A percentile compares a stretch with the other conserved stretches of the same genome.
phyloP scores from a whole-genome alignment of 2,113 vertebrate genomes.

The Donacobius atricapilla region DNA sequence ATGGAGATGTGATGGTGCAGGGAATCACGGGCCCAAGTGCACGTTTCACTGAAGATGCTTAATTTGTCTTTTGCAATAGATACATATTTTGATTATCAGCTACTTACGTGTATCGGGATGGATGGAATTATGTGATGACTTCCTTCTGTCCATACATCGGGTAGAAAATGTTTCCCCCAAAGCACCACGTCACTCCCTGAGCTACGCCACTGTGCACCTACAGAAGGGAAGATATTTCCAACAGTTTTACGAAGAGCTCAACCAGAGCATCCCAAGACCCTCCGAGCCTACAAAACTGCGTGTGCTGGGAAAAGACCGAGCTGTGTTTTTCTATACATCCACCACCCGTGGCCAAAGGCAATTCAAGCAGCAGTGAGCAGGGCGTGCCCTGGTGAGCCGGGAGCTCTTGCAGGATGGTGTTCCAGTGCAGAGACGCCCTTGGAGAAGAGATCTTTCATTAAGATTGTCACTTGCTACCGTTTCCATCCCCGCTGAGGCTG shows the following conservation, averaged over 20 bases:
- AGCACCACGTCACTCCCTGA: neutral
- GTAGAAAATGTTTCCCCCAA: neutral
- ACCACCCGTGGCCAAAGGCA: neutral
- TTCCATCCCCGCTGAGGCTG: neutral
- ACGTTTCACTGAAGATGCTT: neutral
- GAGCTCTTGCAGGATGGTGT: neutral
- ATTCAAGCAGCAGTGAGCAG: neutral
- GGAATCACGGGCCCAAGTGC: accelerated
- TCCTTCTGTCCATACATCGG: accelerated
- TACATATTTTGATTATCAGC: neutral
- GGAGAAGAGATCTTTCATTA: constrained; percentile 19
- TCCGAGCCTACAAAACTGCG: accelerated
- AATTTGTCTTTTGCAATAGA: neutral
- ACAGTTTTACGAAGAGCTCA: neutral
- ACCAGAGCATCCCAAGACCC: neutral
- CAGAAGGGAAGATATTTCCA: neutral
- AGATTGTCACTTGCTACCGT: neutral
- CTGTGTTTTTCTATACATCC: neutral
- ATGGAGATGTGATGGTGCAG: neutral
- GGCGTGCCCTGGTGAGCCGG: neutral
- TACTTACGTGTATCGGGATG: neutral
- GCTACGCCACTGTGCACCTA: neutral
- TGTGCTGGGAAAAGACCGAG: neutral
- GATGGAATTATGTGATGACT: neutral
- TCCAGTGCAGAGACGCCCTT: neutral